Percentiles rank a stretch among this genome's conserved stretches.
phyloP scores from a whole-genome alignment of 2,113 vertebrate species.

The Elephantulus edwardii region DNA sequence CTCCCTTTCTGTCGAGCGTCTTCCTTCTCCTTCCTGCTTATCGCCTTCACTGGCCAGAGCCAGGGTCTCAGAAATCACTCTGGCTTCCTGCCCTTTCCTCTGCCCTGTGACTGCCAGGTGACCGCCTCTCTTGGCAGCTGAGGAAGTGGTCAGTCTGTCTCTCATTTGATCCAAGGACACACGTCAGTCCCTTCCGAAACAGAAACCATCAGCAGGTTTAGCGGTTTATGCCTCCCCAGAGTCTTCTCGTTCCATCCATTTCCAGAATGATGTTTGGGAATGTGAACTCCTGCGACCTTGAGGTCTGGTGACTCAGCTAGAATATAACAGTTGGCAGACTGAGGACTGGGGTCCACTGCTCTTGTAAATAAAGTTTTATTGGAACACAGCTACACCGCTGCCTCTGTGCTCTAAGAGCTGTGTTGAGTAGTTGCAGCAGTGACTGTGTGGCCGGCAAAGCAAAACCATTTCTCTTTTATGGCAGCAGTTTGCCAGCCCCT shows the following conservation, averaged over 20 bases:
- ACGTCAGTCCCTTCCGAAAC: background rate
- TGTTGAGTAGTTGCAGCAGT: background rate
- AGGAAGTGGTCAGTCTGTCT: background rate
- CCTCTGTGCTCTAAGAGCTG: background rate
- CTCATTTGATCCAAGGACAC: background rate
- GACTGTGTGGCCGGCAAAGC: background rate
- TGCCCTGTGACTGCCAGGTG: background rate
- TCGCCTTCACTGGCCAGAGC: background rate
- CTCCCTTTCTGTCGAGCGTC: background rate
- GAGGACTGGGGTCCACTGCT: background rate
- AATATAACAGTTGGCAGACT: background rate
- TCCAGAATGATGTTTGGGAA: background rate
- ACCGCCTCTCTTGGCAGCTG: background rate
- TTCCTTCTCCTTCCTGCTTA: background rate
- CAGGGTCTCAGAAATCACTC: background rate
- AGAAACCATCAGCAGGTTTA: background rate
- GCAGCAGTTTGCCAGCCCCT: background rate
- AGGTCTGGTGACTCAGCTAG: background rate
- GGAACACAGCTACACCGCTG: rapidly evolving
- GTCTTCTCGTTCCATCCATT: background rate
- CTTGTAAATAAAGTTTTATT: background rate
- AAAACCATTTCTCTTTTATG: background rate
- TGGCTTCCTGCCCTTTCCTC: background rate
- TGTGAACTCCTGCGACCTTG: background rate
- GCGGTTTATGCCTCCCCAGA: rapidly evolving